A percentile compares a stretch with the other conserved stretches of the same genome.
Evolutionary conservation across 2,888 invertebrate genomes (phyloP).

Genomic region (Tolmerus cingulatus): DNA sequence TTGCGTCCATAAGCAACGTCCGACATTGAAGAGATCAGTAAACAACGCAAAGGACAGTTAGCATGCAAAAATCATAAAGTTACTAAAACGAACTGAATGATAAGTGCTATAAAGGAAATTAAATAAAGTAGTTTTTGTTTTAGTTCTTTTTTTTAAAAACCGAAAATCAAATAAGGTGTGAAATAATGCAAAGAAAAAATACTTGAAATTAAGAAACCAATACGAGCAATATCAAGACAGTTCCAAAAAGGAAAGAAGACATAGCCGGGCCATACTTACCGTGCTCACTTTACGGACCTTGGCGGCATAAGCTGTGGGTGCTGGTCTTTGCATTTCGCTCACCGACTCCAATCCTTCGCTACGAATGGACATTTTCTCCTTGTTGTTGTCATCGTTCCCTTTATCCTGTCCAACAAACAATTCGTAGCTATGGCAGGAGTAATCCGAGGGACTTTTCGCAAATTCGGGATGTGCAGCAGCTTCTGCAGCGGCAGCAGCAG

Average conservation of each 20-base stretch:
- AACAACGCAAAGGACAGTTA: conserved; percentile 27
- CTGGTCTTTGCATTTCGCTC: conserved; percentile 76
- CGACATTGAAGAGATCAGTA: conserved; percentile 22
- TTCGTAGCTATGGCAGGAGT: conserved; percentile 92
- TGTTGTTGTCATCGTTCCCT: conserved; percentile 88
- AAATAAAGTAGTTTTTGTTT: background rate
- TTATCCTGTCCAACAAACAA: conserved; percentile 89
- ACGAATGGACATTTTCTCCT: conserved; percentile 90
- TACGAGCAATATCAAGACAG: conserved; percentile 51
- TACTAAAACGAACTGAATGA: conserved; percentile 45
- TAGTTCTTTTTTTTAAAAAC: conserved; percentile 4
- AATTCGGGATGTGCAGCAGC: conserved; percentile 70
- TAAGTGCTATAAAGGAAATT: conserved; percentile 43
- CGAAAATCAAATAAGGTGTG: conserved; percentile 43
- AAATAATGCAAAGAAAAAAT: conserved; percentile 44
- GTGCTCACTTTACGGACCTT: conserved; percentile 92
- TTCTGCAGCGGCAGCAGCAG: conserved; percentile 61
- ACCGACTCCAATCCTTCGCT: conserved; percentile 89
- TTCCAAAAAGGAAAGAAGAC: conserved; percentile 50
- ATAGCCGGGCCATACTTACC: conserved; percentile 71
- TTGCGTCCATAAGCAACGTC: conserved; percentile 40
- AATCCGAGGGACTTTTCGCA: conserved; percentile 90
- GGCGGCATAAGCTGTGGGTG: conserved; percentile 66
- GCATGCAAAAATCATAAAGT: conserved; percentile 38
- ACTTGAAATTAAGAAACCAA: conserved; percentile 50